Percentiles rank a stretch among this genome's conserved stretches.
phyloP scores from a whole-genome alignment of 2,113 vertebrate species.

The Ibidorhyncha struthersii region DNA sequence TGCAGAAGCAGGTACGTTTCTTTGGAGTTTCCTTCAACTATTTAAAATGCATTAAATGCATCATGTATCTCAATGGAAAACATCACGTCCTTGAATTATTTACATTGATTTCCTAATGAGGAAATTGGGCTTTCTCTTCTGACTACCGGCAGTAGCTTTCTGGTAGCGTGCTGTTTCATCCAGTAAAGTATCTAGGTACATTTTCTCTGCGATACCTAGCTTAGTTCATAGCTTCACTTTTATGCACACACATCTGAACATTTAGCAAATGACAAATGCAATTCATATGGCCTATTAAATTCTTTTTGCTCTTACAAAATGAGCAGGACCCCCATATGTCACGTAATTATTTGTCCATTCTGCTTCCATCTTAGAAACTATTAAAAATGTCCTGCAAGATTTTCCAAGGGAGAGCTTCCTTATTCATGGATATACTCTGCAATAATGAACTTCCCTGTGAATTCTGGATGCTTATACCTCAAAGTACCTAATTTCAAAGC shows the following conservation, averaged over 20 bases:
- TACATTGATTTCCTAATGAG: slow-evolving; percentile 28
- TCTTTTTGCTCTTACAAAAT: background rate
- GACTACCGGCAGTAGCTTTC: background rate
- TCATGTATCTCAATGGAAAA: background rate
- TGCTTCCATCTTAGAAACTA: slow-evolving; percentile 9
- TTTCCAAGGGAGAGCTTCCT: slow-evolving; percentile 8
- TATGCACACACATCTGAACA: background rate
- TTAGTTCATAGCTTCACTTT: background rate
- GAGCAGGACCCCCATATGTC: background rate
- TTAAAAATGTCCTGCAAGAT: background rate
- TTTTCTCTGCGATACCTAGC: background rate
- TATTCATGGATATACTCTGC: background rate
- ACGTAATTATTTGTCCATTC: background rate
- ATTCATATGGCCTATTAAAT: background rate
- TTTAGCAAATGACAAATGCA: background rate
- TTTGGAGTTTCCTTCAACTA: background rate
- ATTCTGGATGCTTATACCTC: background rate
- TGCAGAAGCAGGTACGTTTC: background rate
- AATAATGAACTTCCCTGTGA: background rate
- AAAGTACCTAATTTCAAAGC: slow-evolving; percentile 40
- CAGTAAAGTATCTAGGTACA: background rate
- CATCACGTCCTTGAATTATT: background rate
- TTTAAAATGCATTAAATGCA: slow-evolving; percentile 4
- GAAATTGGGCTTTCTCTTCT: background rate
- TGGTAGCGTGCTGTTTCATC: background rate